A percentile compares a stretch with the other conserved stretches of the same genome.
Conservation (phyloP, 1,140 invertebrate genomes). For the Sogatella furcifera region DNA sequence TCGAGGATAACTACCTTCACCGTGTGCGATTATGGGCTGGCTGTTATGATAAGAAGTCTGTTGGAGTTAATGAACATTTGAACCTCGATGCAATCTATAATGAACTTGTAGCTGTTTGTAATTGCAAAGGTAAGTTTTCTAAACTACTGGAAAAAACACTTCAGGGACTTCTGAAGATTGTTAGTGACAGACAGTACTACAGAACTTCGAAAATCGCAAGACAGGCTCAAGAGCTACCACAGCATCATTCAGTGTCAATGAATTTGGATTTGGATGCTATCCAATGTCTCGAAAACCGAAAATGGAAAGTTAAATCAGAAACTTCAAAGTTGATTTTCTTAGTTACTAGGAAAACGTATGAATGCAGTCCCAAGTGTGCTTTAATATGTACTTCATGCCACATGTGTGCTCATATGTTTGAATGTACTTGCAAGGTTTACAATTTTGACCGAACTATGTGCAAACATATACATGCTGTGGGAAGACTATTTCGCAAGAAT, state of each 20-base stretch:
- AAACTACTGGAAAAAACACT: constrained; percentile 5
- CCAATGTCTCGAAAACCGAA: not conserved
- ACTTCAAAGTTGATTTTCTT: constrained; percentile 1
- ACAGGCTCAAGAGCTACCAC: constrained; percentile 1
- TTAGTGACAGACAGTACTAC: constrained; percentile 8
- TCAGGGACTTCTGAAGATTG: constrained; percentile 10
- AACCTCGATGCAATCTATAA: constrained; percentile 10
- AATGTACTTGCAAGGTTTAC: constrained; percentile 8
- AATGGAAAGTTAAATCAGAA: constrained; percentile 9
- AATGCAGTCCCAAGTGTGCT: not conserved
- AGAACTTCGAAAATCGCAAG: constrained; percentile 8
- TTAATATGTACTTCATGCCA: not conserved
- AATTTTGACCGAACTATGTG: constrained; percentile 11
- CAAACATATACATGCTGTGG: constrained; percentile 13
- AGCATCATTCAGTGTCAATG: constrained; percentile 1
- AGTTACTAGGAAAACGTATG: not conserved
- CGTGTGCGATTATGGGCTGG: constrained; percentile 8
- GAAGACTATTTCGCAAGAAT: not conserved
- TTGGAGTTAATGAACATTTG: constrained; percentile 8
- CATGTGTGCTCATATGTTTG: constrained; percentile 7
- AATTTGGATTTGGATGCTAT: constrained; percentile 1
- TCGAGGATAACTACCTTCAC: constrained; percentile 6
- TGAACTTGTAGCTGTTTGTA: constrained; percentile 8
- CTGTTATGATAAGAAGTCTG: constrained; percentile 6
- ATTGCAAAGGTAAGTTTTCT: constrained; percentile 2